Percentiles rank a stretch among this genome's conserved stretches.
Evolutionary conservation across 1,140 invertebrate genomes (phyloP).

Genomic region (Drosophila santomea): DNA sequence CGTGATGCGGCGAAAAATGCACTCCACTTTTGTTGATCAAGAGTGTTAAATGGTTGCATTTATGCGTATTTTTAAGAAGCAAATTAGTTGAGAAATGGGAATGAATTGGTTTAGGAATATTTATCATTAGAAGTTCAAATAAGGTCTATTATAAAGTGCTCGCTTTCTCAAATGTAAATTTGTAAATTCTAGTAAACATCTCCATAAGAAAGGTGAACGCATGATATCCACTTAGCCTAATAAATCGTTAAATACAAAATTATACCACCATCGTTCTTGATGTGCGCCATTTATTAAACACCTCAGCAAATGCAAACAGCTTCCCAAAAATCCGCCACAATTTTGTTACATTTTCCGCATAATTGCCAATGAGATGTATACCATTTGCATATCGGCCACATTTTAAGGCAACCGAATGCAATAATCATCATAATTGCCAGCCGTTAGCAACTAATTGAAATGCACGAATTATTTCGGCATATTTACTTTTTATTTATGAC

Average conservation of each 20-base stretch:
- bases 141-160: too few species aligned
- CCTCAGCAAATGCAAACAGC: not conserved
- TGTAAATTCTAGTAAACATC: too few species aligned
- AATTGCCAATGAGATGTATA: constrained; percentile 18
- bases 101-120: too few species aligned
- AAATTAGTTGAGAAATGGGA: too few species aligned
- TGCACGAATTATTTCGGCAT: constrained; percentile 50
- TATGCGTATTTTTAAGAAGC: not conserved
- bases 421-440: constrained; percentile 51
- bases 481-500: constrained; percentile 54
- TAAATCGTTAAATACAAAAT: not conserved
- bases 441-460: constrained; percentile 54
- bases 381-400: constrained; percentile 33
- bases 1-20: constrained; percentile 15
- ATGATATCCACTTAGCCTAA: too few species aligned
- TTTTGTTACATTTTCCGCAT: constrained; percentile 6
- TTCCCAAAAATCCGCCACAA: not conserved
- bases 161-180: too few species aligned
- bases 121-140: not conserved
- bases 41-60: not conserved
- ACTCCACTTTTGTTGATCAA: not conserved
- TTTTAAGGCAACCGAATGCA: constrained; percentile 33
- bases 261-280: not conserved
- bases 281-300: not conserved
- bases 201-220: too few species aligned